These are phyloP conservation scores for Todiramphus saurophagus DNA, from an alignment of 2,113 vertebrate genomes.

Conservation along the genomic window DNA sequence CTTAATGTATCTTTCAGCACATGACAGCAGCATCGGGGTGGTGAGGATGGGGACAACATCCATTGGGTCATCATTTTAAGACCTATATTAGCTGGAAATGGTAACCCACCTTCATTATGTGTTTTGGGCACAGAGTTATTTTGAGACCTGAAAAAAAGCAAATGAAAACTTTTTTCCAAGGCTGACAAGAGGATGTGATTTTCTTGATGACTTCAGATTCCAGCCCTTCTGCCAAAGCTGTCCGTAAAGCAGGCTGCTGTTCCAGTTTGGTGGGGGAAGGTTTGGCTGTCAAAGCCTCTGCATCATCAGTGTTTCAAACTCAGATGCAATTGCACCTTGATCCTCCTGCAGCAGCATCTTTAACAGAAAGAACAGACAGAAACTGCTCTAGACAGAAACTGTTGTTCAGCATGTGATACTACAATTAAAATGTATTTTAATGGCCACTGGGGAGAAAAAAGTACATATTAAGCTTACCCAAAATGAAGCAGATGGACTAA, in stretches of 20 bases:
- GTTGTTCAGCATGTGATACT: neutral
- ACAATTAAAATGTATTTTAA: slow-evolving; percentile 9
- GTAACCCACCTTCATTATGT: neutral
- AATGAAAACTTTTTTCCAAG: neutral
- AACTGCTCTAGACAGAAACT: neutral
- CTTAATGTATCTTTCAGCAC: neutral
- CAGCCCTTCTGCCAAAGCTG: neutral
- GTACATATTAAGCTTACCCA: neutral
- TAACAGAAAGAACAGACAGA: neutral
- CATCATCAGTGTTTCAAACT: neutral
- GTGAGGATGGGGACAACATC: neutral
- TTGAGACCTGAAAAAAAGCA: neutral
- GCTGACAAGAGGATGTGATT: neutral
- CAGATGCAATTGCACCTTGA: neutral
- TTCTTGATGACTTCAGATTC: neutral
- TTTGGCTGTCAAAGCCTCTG: neutral
- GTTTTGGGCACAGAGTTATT: neutral
- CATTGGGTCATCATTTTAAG: neutral
- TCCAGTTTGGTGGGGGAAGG: neutral
- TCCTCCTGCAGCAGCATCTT: neutral
- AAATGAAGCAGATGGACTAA: neutral
- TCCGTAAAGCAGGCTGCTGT: neutral
- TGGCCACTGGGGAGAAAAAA: neutral
- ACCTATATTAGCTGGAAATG: neutral
- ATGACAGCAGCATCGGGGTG: neutral